Percentiles rank a stretch among this genome's conserved stretches.
Conservation (phyloP, 1,140 invertebrate species). For the Formica selysi region DNA sequence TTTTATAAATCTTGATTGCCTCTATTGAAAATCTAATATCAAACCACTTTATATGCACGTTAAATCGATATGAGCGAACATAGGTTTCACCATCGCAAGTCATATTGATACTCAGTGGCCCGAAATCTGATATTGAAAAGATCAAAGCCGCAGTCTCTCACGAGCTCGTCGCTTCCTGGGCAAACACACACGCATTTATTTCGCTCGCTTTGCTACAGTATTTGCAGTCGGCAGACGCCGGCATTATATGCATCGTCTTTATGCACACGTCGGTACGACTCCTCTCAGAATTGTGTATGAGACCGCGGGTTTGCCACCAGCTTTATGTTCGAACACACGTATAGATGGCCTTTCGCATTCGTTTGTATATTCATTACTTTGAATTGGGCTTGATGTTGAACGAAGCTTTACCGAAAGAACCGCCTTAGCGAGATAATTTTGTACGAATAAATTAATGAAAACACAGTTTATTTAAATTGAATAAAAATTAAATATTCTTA, state of each 20-base stretch:
- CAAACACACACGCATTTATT: conserved; percentile 34
- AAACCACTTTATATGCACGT: not conserved
- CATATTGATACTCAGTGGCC: conserved; percentile 44
- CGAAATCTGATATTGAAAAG: conserved; percentile 62
- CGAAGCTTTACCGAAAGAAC: not conserved
- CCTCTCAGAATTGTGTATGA: conserved; percentile 40
- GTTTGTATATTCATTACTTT: conserved; percentile 50
- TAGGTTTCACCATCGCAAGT: conserved; percentile 22
- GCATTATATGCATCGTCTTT: conserved; percentile 58
- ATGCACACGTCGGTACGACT: conserved; percentile 37
- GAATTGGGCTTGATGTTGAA: not conserved
- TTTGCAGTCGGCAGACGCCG: conserved; percentile 41
- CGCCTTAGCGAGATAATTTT: not conserved
- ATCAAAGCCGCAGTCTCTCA: conserved; percentile 50
- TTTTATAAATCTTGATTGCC: conserved; percentile 1
- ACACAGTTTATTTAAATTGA: not conserved
- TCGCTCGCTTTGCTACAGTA: conserved; percentile 54
- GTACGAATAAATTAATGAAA: conserved; percentile 4
- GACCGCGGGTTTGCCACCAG: conserved; percentile 29
- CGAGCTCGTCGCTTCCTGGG: not conserved
- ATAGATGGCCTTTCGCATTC: conserved; percentile 28
- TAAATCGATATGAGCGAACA: conserved; percentile 28
- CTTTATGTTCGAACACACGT: conserved; percentile 40
- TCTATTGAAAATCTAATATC: not conserved
- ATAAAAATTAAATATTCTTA: conserved; percentile 8